Conservation (phyloP, 2,888 invertebrate species). For the Callimorpha dominula region DNA sequence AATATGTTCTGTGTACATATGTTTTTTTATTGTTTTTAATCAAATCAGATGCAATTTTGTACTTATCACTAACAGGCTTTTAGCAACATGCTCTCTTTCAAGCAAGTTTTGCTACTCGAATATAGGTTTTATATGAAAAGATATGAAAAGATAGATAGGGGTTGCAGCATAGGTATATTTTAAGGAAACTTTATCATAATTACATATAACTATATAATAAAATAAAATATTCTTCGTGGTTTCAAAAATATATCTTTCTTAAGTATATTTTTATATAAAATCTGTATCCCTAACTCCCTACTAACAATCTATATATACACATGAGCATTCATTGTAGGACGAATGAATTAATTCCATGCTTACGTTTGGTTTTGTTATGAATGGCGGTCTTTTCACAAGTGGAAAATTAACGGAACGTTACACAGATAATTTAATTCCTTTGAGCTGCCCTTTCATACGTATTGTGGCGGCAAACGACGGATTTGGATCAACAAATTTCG, state of each 20-base stretch:
- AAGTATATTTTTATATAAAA: background rate
- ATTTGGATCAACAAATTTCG: constrained; percentile 43
- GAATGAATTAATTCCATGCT: constrained; percentile 63
- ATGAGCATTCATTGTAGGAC: constrained; percentile 40
- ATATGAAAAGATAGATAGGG: too few species aligned
- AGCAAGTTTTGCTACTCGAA: background rate
- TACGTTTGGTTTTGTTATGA: constrained; percentile 59
- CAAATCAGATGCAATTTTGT: too few species aligned
- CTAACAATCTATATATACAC: constrained; percentile 16
- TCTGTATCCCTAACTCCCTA: background rate
- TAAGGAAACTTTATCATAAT: too few species aligned
- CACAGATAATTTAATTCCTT: constrained; percentile 66
- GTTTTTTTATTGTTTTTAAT: too few species aligned
- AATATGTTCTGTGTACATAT: too few species aligned
- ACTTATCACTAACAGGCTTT: background rate
- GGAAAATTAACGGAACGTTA: constrained; percentile 65
- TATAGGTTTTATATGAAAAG: too few species aligned
- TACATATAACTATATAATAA: too few species aligned
- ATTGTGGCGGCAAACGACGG: constrained; percentile 44
- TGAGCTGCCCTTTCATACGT: constrained; percentile 55
- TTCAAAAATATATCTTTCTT: too few species aligned
- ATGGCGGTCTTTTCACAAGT: constrained; percentile 55
- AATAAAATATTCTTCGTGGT: too few species aligned
- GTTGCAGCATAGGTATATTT: too few species aligned
- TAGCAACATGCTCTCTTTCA: background rate